Evolutionary conservation across 2,797 vertebrate species (phyloP), one percentile per base, ranked within the genome.

Genomic region (Somateria mollissima): DNA sequence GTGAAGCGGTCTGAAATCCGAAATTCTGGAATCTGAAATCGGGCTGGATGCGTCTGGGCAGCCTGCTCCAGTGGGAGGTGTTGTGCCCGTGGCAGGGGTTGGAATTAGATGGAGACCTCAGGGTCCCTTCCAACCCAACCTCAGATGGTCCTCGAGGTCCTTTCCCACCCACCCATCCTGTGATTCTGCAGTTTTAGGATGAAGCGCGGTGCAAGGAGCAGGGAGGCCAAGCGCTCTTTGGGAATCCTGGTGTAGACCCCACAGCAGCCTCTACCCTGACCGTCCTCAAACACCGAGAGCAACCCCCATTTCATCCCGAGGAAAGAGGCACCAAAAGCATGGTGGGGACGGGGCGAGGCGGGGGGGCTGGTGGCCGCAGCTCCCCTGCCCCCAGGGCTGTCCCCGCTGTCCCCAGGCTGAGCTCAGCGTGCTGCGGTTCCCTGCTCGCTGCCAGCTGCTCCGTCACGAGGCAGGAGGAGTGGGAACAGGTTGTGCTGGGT

Each of bases 401-500:
- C 87, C 69, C 85, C 32, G 2, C 4, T 45, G 84, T 61, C 89
- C 92, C 85, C 8, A 37, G 73, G 37, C 28, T 87, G 89, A 93
- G 58, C 82, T 91, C 84, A 65, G 14, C 20, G 37, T 0, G 2
- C 92, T 51, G 84, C 1, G 73, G 58, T 91, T 83, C 87, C 81
- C 75, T 80, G 57, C 37, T 11, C 1, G 1, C 74, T 20, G 95
- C 87, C 96, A 94, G 91, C 11, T 85, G 79, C 84, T 91, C 78
- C 67, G 91, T 94, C 95, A 94, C 78, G 87, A 86, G 84, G 89
- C 73, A 91, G 85, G 45, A 72, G 81, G 71, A 93, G 88, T 41
- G 41, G 70, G 64, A 96, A 96, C 95, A 96, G 95, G 96, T 96
- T 95, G 92, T 94, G 90, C 95, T 70, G 92, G 96, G 95, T 92